Percentiles rank a stretch among this genome's conserved stretches.
Evolutionary conservation across 2,113 vertebrate genomes (phyloP).

Genomic region (Nymphicus hollandicus): DNA sequence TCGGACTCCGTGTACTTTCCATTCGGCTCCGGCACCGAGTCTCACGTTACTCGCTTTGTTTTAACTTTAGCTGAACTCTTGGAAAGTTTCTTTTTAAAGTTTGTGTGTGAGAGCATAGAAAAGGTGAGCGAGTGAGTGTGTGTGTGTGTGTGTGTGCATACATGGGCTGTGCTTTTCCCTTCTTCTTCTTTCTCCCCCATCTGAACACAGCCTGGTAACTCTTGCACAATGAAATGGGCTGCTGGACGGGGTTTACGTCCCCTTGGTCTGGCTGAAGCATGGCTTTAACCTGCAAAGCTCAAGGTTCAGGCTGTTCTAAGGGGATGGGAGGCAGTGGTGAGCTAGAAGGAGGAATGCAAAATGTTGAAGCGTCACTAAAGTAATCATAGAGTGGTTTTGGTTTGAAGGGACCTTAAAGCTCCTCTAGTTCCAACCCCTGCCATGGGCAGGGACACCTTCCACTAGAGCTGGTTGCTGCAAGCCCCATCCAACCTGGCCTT

Average conservation of each 20-base stretch:
- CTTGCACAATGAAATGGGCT: accelerated
- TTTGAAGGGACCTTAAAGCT: background rate
- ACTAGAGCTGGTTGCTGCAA: background rate
- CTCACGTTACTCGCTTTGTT: conserved; percentile 39
- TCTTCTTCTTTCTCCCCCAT: too few species aligned
- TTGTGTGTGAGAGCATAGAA: background rate
- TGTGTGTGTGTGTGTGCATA: background rate
- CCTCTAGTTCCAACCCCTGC: background rate
- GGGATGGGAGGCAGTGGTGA: background rate
- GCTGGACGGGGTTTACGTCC: accelerated
- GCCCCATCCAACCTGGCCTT: background rate
- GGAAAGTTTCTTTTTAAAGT: conserved; percentile 24
- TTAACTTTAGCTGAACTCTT: conserved; percentile 39
- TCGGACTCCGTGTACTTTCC: conserved; percentile 39
- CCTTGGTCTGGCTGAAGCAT: background rate
- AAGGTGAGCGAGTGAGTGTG: background rate
- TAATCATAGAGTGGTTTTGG: background rate
- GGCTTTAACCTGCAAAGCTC: background rate
- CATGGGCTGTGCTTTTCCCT: too few species aligned
- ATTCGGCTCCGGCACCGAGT: background rate
- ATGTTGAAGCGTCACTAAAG: background rate
- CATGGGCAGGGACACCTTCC: background rate
- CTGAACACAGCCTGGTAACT: accelerated
- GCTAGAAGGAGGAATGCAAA: background rate
- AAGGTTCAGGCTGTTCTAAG: background rate